Percentiles rank a stretch among this genome's conserved stretches.
Conservation (phyloP, 2,888 invertebrate genomes). For the Petrophora chlorosata region DNA sequence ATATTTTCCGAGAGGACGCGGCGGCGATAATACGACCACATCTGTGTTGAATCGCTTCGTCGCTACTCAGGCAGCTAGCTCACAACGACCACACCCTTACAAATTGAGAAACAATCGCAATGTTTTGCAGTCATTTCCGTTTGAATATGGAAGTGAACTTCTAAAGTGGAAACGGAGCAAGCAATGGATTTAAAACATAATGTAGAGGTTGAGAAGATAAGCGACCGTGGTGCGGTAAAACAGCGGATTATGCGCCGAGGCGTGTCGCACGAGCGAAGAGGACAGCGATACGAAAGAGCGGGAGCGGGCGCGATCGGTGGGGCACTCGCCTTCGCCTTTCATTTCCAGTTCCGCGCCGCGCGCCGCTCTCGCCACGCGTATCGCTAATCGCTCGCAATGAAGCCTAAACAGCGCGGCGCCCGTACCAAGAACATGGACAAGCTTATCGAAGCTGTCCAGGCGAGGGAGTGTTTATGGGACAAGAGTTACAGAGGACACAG, state of each 20-base stretch:
- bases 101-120: slow-evolving; percentile 11
- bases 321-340: slow-evolving; percentile 20
- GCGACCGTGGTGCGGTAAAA: slow-evolving; percentile 20
- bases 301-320: slow-evolving; percentile 54
- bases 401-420: slow-evolving; percentile 65
- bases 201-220: background rate
- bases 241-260: slow-evolving; percentile 50
- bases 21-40: slow-evolving; percentile 18
- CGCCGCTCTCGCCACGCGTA: slow-evolving; percentile 57
- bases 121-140: slow-evolving; percentile 30
- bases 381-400: slow-evolving; percentile 66
- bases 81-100: slow-evolving; percentile 39
- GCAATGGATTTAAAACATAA: slow-evolving; percentile 18
- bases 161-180: background rate
- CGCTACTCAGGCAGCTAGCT: slow-evolving; percentile 43
- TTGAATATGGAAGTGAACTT: background rate
- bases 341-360: slow-evolving; percentile 58
- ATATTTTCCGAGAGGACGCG: slow-evolving; percentile 9
- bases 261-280: slow-evolving; percentile 68
- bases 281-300: slow-evolving; percentile 58
- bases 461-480: slow-evolving; percentile 77
- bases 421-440: slow-evolving; percentile 75
- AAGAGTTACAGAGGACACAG: slow-evolving; percentile 74
- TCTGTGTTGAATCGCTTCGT: slow-evolving; percentile 49
- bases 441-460: slow-evolving; percentile 77